Percentiles rank a stretch among this genome's conserved stretches.
phyloP scores from a whole-genome alignment of 2,888 invertebrate genomes.

The Drosophila acutilabella region DNA sequence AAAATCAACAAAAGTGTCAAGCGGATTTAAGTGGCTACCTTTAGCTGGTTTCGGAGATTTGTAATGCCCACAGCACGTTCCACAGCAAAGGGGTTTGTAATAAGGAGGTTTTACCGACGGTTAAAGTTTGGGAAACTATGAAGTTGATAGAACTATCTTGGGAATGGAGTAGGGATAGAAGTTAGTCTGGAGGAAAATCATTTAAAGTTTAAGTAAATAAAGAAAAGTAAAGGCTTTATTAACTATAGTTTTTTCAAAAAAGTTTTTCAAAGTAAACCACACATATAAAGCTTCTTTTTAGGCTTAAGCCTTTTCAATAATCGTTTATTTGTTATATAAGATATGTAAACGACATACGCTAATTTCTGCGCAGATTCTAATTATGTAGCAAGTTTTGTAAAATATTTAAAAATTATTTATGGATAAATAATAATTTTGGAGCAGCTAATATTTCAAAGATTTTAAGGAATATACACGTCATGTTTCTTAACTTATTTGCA shows the following conservation, averaged over 20 bases:
- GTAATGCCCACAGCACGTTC: slow-evolving; percentile 54
- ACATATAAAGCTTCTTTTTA: no score
- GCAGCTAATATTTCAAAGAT: background rate
- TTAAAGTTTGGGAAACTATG: background rate
- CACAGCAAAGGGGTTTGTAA: background rate
- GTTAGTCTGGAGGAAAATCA: background rate
- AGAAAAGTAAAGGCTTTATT: no score
- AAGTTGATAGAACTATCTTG: no score
- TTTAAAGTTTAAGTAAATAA: no score
- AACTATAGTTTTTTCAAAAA: no score
- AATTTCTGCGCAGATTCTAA: slow-evolving; percentile 1
- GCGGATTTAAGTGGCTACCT: slow-evolving; percentile 49
- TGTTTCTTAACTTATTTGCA: slow-evolving; percentile 1
- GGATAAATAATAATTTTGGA: slow-evolving; percentile 2
- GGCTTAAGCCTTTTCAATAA: no score
- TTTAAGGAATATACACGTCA: background rate
- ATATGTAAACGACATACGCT: background rate
- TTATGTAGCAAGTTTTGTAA: slow-evolving; percentile 1
- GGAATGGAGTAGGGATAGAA: background rate
- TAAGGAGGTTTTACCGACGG: slow-evolving; percentile 13
- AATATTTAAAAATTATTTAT: background rate
- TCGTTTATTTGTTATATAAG: background rate
- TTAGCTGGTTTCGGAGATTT: slow-evolving; percentile 16
- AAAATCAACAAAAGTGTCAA: slow-evolving; percentile 72
- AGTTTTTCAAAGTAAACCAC: no score